Evolutionary conservation across 2,888 invertebrate species (phyloP), one percentile per base, ranked within the genome.

Genomic region (Erebia ligea): DNA sequence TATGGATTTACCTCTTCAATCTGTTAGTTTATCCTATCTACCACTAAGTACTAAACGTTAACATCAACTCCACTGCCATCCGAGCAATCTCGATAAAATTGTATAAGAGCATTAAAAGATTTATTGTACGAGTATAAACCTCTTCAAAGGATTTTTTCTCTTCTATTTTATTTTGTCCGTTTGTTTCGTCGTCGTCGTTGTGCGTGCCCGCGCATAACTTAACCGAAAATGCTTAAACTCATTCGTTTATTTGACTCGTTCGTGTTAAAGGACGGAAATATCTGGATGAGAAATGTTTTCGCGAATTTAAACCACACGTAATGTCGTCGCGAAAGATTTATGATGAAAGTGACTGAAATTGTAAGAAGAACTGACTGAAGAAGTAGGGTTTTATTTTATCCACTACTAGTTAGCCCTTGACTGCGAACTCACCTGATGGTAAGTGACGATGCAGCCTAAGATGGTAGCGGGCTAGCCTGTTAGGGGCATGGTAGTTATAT

Each of bases 91-190:
- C 87, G 88, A 90, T 90, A 89, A 89, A 91, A 91, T 90, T 89
- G 87, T 89, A 85, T 90, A 89, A 90, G 89, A 88, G 87, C 91
- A 91, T 92, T 91, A 92, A 87, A 89, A 87, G 90, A 91, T 91
- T 92, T 90, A 90, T 88, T 83, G 86, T 86, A n/a, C n/a, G n/a
- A n/a, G n/a, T n/a, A 86, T 86, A 86, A 90, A 90, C 88, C 87
- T 86, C 84, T 84, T 87, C 84, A 86, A 86, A 88, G 90, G 86
- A 86, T 89, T 88, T 87, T 90, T 89, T 88, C 85, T 62, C 45
- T 21, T 62, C 84, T 84, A 82, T 88, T 91, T 89, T 89, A 89
- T 89, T 88, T 87, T 85, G 86, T 85, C 77, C 80, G 84, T 86
- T 84, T 86, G 83, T 84, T 84, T 85, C 84, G 84, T 84, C 84